A percentile compares a stretch with the other conserved stretches of the same genome.
phyloP scores from a whole-genome alignment of 1,140 invertebrate species.

The Eufriesea mexicana region DNA sequence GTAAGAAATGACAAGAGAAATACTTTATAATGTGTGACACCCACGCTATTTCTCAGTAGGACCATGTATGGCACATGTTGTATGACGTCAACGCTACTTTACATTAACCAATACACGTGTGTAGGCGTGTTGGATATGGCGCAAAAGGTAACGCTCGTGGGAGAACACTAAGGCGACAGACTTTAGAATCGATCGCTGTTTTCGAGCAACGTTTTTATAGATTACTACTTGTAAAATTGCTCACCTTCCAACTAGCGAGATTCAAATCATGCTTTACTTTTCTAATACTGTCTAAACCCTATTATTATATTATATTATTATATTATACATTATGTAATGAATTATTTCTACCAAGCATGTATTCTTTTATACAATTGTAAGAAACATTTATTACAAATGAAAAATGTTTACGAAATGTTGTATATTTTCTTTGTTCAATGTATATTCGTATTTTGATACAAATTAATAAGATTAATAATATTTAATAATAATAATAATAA shows the following conservation, averaged over 20 bases:
- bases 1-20: constrained; percentile 56
- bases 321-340: no score
- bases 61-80: constrained; percentile 72
- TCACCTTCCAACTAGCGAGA: not conserved
- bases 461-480: no score
- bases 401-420: no score
- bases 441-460: no score
- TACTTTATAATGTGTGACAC: constrained; percentile 73
- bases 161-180: constrained; percentile 63
- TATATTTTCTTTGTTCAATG: no score
- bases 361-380: no score
- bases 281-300: no score
- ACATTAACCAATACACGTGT: constrained; percentile 69
- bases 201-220: not conserved
- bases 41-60: constrained; percentile 67
- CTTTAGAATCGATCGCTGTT: constrained; percentile 49
- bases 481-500: no score
- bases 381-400: no score
- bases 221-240: not conserved
- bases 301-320: no score
- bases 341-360: no score
- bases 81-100: constrained; percentile 77
- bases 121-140: constrained; percentile 69
- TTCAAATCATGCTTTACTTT: not conserved
- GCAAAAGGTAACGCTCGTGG: constrained; percentile 75